These are phyloP conservation scores for Oreotragus oreotragus DNA, from an alignment of 2,113 vertebrate genomes.

Conservation along the genomic window DNA sequence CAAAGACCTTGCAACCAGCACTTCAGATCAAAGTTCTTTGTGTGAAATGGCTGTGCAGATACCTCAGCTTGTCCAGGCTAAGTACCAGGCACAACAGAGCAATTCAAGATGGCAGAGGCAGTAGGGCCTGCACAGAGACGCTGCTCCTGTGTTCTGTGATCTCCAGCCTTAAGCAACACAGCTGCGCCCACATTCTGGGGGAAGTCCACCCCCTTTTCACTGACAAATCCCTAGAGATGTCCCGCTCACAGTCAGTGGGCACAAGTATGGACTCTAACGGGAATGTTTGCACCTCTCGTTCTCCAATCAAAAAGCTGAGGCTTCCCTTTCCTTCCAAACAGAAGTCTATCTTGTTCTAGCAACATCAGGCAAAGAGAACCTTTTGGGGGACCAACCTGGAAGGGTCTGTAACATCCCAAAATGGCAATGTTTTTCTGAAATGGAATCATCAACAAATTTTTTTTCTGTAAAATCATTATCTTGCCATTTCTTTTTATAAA, in stretches of 20 bases:
- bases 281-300: neutral
- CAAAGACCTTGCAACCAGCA: neutral
- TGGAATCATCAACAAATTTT: neutral
- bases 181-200: neutral
- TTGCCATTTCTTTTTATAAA: neutral
- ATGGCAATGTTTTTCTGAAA: neutral
- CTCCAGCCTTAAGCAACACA: neutral
- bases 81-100: no score
- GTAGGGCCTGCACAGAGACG: fast-evolving
- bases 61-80: neutral
- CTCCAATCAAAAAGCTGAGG: neutral
- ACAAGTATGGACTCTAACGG: no score
- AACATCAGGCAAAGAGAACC: no score
- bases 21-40: neutral
- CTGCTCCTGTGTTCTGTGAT: neutral
- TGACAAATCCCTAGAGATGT: neutral
- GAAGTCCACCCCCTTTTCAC: neutral
- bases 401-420: neutral
- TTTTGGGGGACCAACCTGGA: neutral
- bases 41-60: neutral
- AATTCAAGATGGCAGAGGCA: neutral
- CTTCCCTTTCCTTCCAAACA: neutral
- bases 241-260: neutral
- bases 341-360: neutral
- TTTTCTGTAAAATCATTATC: neutral